Conservation (phyloP, 1,140 invertebrate species). For the Pseudomyrmex flavicornis region DNA sequence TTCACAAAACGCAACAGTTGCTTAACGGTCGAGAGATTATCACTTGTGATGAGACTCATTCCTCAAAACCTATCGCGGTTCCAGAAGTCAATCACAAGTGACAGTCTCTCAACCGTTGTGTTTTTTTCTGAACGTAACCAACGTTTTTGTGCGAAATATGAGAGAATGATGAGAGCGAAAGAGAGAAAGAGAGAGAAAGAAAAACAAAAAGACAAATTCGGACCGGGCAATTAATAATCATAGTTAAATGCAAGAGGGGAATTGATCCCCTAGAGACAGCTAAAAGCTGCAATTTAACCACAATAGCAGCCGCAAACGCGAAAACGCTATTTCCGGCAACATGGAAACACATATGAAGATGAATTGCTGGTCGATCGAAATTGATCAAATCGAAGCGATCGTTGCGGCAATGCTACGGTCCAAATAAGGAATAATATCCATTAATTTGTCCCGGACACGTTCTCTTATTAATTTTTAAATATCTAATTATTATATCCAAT, state of each 20-base stretch:
- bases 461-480: no score
- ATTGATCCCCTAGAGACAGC: background rate
- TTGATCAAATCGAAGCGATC: background rate
- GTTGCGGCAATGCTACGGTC: slow-evolving; percentile 23
- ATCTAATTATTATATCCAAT: no score
- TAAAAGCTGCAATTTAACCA: slow-evolving; percentile 30
- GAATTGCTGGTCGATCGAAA: slow-evolving; percentile 4
- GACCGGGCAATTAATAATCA: slow-evolving; percentile 4
- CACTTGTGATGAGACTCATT: no score
- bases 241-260: slow-evolving; percentile 25
- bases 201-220: background rate
- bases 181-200: background rate
- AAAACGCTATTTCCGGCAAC: slow-evolving; percentile 6
- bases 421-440: slow-evolving; percentile 49
- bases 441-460: background rate
- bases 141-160: slow-evolving; percentile 23
- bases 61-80: no score
- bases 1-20: no score
- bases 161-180: background rate
- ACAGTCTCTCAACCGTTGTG: no score
- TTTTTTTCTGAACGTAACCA: no score
- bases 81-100: no score
- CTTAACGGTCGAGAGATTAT: no score
- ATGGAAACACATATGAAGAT: slow-evolving; percentile 4
- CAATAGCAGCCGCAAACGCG: slow-evolving; percentile 13